Base-by-base conservation (phyloP, 30 jellyfish, hydroid and myxozoan genomes). In the Hydractinia symbiolongicarpus region DNA sequence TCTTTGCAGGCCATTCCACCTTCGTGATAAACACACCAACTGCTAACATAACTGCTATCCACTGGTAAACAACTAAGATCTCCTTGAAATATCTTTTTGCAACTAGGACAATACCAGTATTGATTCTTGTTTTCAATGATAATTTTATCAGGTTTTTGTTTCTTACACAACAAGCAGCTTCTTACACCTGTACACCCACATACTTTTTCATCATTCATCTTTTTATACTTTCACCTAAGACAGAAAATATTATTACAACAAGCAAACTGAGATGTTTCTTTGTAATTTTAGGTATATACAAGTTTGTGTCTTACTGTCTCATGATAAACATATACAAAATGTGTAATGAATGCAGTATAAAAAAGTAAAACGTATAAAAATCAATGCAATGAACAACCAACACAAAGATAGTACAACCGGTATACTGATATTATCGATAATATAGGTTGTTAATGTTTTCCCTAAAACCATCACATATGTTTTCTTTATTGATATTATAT, bases 291-390 rank as follows among this genome's bases (percentile, higher is more conserved):
- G 81, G 9, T 17, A n/a, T n/a, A n/a, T n/a, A 8, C 20, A 20
- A 1, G 16, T 0, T 19, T 16, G 5, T 61, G 8, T 9, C 5
- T 67, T 52, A 16, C 4, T 21, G 5, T 69, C 30, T 11, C 60
- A 73, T 84, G 86, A 77, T n/a, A n/a, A n/a, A n/a, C n/a, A n/a
- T n/a, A n/a, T n/a, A n/a, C 96, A 89, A 77, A 84, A 21, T 50
- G 83, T 57, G 79, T 95, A 89, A 5, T 68, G 53, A 30, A 30
- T 30, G 44, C 44, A 30, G 44, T 30, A 30, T 30, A 30, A 30
- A 30, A 30, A 30, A 30, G 44, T 30, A 2, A 30, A 30, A 30
- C 44, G 44, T 30, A 30, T 30, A 30, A 30, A 30, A 30, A 30
- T 1, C 44, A 30, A 30, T 0, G 44, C 44, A 30, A 2, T 30